Conservation (phyloP, 2,797 vertebrate genomes). For the Hyperoplus immaculatus region DNA sequence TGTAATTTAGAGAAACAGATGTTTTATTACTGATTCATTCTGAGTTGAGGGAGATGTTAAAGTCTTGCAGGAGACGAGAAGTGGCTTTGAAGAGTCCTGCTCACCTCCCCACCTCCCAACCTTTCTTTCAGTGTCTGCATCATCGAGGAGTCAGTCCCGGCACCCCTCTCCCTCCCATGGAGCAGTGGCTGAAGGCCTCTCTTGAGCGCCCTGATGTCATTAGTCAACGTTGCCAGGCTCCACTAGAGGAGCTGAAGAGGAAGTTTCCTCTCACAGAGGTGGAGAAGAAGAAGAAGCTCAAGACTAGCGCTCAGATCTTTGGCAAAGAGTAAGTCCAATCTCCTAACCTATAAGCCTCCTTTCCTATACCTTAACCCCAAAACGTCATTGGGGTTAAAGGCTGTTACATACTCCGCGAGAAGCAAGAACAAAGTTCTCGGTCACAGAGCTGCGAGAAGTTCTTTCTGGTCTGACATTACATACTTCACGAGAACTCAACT, state of each 20-base stretch:
- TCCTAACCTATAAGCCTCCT: too few relatives aligned
- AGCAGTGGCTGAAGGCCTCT: constrained; percentile 88
- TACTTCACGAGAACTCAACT: too few relatives aligned
- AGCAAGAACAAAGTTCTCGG: too few relatives aligned
- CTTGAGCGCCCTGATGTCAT: constrained; percentile 88
- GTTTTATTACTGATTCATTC: not conserved
- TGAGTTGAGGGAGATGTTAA: not conserved
- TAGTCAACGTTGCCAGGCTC: constrained; percentile 80
- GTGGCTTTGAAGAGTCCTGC: not conserved
- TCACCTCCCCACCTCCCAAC: constrained; percentile 10
- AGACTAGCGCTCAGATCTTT: constrained; percentile 93
- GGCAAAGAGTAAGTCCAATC: constrained; percentile 86
- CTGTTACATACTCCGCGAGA: too few relatives aligned
- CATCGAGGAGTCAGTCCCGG: constrained; percentile 89
- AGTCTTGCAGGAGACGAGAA: not conserved
- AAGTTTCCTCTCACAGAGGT: constrained; percentile 92
- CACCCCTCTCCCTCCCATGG: constrained; percentile 88
- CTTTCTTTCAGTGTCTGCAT: constrained; percentile 90
- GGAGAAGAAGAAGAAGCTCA: constrained; percentile 90
- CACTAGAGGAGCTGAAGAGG: constrained; percentile 89
- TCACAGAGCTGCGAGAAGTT: too few relatives aligned
- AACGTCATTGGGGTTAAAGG: too few relatives aligned
- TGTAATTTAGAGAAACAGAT: not conserved
- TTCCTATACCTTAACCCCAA: too few relatives aligned
- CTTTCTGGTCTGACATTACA: too few relatives aligned